Base-by-base conservation (phyloP, 2,113 vertebrate species). In the Coturnix japonica region DNA sequence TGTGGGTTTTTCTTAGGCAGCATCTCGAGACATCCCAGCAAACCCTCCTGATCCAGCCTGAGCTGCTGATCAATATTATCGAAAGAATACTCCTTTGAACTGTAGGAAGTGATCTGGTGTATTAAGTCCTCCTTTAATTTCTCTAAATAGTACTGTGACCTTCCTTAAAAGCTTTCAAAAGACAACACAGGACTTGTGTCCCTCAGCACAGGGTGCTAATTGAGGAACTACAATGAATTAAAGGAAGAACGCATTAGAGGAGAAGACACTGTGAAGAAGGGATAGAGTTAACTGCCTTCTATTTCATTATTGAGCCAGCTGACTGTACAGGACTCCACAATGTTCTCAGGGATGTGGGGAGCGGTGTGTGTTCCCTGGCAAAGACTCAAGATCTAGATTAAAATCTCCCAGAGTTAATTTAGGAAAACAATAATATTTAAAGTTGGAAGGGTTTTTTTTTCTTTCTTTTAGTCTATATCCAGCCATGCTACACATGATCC, bases 371-470 rank as follows among this genome's bases (percentile, higher is more conserved):
- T 96, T 96, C 87, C 51, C 94, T 96, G 96, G 94, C 74, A 94
- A 56, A 80, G 39, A 82, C 19, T 71, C 92, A 96, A 89, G 78
- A 92, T 96, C 94, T 95, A 93, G 96, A 96, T 96, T 93, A 95
- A 96, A 95, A 96, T 96, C 94, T 96, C 89, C 19, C 64, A 70
- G 91, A 96, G 96, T 93, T 96, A 96, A 96, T 95, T 96, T 96
- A 95, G 87, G 94, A 93, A 96, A 96, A 96, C 96, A 96, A 94
- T 94, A 95, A 95, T 91, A 96, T 96, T 93, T 95, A 81, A 91
- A 92, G 46, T 85, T 96, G 51, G 84, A 87, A 95, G 79, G 35
- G 2, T 0, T 2, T 13, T 64, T 76, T 63, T 86, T 2, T 13
- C 59, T 76, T 63, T 37, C 37, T 37, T 37, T 86, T 59, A 79